Conservation (phyloP, 2,888 invertebrate genomes). For the Poecilus cupreus region DNA sequence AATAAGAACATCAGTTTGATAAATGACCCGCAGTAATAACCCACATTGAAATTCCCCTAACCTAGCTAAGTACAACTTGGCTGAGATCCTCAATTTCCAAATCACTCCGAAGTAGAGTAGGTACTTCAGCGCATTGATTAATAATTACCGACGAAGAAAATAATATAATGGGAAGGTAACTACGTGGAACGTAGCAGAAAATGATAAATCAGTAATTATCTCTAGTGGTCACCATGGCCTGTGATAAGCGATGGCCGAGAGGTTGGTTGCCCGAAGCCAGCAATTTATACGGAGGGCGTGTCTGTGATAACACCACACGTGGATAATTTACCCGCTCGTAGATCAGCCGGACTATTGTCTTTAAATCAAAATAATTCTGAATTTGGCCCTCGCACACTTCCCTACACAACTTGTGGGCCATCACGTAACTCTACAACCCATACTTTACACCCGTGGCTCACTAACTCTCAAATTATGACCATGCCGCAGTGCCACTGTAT, state of each 20-base stretch:
- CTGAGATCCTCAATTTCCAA: too few species aligned
- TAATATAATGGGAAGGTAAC: slow-evolving; percentile 19
- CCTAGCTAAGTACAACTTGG: not conserved
- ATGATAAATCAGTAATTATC: slow-evolving; percentile 58
- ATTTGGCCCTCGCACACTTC: not conserved
- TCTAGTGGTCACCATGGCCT: not conserved
- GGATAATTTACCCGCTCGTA: slow-evolving; percentile 46
- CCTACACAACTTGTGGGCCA: not conserved
- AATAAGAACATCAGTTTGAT: not conserved
- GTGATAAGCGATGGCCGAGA: slow-evolving; percentile 46
- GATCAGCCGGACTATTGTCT: not conserved
- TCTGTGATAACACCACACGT: slow-evolving; percentile 52
- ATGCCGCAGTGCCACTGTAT: too few species aligned
- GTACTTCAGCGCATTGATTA: not conserved
- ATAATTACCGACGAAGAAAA: not conserved
- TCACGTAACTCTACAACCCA: not conserved
- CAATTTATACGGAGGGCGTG: slow-evolving; percentile 52
- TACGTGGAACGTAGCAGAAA: slow-evolving; percentile 29
- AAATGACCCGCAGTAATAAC: not conserved
- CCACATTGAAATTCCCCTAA: not conserved
- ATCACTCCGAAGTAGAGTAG: not conserved
- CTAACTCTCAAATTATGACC: too few species aligned
- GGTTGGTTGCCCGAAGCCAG: not conserved
- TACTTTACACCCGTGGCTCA: too few species aligned
- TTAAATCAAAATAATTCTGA: slow-evolving; percentile 16